These are phyloP conservation scores for Salticus scenicus DNA, from an alignment of 2,888 invertebrate species.

Conservation along the genomic window DNA sequence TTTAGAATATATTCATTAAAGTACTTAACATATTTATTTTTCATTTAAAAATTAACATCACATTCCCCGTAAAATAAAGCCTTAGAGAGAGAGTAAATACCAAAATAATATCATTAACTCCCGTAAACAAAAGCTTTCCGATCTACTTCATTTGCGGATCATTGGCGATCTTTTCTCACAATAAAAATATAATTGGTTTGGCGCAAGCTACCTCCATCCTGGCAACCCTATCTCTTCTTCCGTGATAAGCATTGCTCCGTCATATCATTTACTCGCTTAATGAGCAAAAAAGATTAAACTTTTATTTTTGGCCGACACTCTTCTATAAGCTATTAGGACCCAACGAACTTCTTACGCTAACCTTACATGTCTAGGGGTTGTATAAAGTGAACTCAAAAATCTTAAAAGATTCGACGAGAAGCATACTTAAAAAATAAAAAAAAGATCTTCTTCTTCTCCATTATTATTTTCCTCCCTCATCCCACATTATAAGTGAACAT, in stretches of 20 bases:
- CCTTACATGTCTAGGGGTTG: conserved; percentile 31
- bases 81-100: too few relatives aligned
- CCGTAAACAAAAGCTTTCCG: neutral
- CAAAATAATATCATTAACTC: neutral
- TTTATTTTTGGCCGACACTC: conserved; percentile 61
- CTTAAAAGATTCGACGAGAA: neutral
- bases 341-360: conserved; percentile 26
- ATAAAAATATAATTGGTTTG: conserved; percentile 55
- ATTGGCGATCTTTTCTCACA: conserved; percentile 41
- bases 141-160: neutral
- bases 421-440: neutral
- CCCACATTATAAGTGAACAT: neutral
- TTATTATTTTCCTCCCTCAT: neutral
- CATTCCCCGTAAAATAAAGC: too few relatives aligned
- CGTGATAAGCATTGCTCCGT: conserved; percentile 57
- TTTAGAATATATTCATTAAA: too few relatives aligned
- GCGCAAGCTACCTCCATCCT: neutral
- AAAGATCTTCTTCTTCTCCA: neutral
- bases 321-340: conserved; percentile 68
- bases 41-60: too few relatives aligned
- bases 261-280: conserved; percentile 67
- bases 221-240: conserved; percentile 47
- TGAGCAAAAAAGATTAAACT: conserved; percentile 69
- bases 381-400: neutral
- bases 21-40: too few relatives aligned